phyloP scores from a whole-genome alignment of 2,888 invertebrate species.

The Ptilodon capucinus region DNA sequence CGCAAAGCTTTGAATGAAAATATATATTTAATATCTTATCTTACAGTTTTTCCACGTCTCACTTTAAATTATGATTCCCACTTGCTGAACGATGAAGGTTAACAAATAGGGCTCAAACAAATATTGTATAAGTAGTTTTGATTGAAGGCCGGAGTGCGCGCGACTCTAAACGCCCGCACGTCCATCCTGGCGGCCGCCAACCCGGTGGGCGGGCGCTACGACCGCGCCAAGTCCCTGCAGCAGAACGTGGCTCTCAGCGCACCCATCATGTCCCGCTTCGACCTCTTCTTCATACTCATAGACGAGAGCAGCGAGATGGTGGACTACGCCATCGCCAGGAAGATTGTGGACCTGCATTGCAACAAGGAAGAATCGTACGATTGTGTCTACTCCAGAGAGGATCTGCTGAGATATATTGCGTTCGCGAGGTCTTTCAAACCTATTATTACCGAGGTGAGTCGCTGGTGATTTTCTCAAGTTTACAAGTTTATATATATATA shows the following conservation, averaged over 20 bases:
- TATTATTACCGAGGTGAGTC: slow-evolving; percentile 86
- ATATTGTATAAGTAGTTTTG: too few relatives aligned
- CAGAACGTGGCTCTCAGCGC: slow-evolving; percentile 97
- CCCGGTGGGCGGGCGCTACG: slow-evolving; percentile 98
- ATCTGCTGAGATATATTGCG: slow-evolving; percentile 96
- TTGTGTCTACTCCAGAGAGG: slow-evolving; percentile 92
- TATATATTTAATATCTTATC: too few relatives aligned
- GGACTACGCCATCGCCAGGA: slow-evolving; percentile 98
- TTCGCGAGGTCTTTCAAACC: slow-evolving; percentile 98
- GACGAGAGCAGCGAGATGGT: slow-evolving; percentile 95
- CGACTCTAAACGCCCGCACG: slow-evolving; percentile 98
- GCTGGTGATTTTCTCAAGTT: too few relatives aligned
- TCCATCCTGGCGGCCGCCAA: slow-evolving; percentile 99
- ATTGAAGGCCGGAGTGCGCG: slow-evolving; percentile 94
- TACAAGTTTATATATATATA: too few relatives aligned
- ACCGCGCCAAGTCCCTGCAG: slow-evolving; percentile 95
- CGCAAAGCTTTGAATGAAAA: too few relatives aligned
- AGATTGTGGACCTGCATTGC: slow-evolving; percentile 97
- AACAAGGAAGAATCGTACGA: slow-evolving; percentile 91
- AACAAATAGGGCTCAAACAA: too few relatives aligned
- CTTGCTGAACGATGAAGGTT: too few relatives aligned
- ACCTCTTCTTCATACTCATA: slow-evolving; percentile 98
- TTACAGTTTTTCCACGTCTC: too few relatives aligned
- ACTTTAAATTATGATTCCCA: too few relatives aligned
- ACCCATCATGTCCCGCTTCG: slow-evolving; percentile 99